Conservation (phyloP, 2,113 vertebrate genomes). For the Willisornis vidua region DNA sequence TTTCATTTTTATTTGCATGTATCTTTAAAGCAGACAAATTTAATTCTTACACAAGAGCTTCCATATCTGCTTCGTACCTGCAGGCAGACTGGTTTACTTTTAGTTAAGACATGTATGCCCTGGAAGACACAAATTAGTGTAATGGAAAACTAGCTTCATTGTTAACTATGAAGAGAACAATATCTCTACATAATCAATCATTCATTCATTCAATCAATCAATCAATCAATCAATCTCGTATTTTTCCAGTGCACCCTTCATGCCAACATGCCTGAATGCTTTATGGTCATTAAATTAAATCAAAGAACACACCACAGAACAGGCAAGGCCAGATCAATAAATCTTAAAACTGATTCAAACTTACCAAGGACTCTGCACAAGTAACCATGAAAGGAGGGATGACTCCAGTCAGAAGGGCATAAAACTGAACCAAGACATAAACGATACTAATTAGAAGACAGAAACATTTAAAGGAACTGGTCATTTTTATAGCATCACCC, state of each 20-base stretch:
- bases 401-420: conserved; percentile 8
- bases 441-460: background rate
- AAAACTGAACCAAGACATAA: background rate
- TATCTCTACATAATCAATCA: conserved; percentile 10
- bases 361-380: conserved; percentile 56
- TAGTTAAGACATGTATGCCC: background rate
- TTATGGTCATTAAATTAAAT: conserved; percentile 59
- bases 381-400: conserved; percentile 40
- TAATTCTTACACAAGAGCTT: background rate
- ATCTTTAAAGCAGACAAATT: conserved; percentile 20
- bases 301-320: conserved; percentile 42
- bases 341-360: conserved; percentile 56
- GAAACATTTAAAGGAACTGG: background rate
- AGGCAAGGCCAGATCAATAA: conserved; percentile 63
- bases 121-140: background rate
- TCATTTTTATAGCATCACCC: background rate
- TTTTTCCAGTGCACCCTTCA: conserved; percentile 13
- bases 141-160: background rate
- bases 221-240: background rate
- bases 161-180: conserved; percentile 4
- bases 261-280: conserved; percentile 53
- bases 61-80: background rate
- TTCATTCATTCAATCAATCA: background rate
- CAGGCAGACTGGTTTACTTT: background rate
- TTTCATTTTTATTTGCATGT: conserved; percentile 39